phyloP scores from a whole-genome alignment of 2,888 invertebrate genomes.

The Orthosia incerta region DNA sequence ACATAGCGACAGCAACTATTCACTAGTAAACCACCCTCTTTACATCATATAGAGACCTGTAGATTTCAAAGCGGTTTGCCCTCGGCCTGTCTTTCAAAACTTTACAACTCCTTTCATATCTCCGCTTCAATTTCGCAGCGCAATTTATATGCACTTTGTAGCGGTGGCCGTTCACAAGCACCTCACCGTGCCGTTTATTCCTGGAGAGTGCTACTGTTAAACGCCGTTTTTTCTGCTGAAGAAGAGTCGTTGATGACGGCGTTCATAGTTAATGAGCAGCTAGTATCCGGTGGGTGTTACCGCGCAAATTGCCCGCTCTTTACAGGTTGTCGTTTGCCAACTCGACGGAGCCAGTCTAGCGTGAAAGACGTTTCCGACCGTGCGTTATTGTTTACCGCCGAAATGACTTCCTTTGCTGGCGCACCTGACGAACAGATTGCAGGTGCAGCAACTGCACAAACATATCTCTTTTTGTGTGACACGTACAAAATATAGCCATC shows the following conservation, averaged over 20 bases:
- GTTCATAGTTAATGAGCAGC: conserved; percentile 91
- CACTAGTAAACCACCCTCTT: conserved; percentile 55
- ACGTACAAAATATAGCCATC: conserved; percentile 73
- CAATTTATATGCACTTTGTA: conserved; percentile 91
- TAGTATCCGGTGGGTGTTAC: conserved; percentile 87
- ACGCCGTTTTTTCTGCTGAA: conserved; percentile 87
- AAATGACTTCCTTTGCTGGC: conserved; percentile 86
- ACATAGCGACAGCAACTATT: conserved; percentile 21
- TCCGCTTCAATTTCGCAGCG: conserved; percentile 86
- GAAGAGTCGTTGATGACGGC: conserved; percentile 89
- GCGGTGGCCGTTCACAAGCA: conserved; percentile 85
- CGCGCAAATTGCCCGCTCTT: conserved; percentile 88
- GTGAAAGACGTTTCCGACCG: conserved; percentile 87
- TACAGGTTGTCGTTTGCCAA: conserved; percentile 84
- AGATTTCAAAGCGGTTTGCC: conserved; percentile 76
- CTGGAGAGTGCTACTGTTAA: conserved; percentile 86
- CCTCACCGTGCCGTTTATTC: conserved; percentile 83
- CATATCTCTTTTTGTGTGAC: conserved; percentile 70
- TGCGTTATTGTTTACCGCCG: conserved; percentile 87
- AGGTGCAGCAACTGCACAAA: conserved; percentile 73
- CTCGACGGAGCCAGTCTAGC: conserved; percentile 79
- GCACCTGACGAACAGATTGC: conserved; percentile 74
- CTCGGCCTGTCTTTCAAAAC: conserved; percentile 85
- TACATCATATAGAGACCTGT: conserved; percentile 59
- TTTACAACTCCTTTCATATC: conserved; percentile 84